Conservation (phyloP, 2,888 invertebrate genomes). For the Dicyrtoma fusca region DNA sequence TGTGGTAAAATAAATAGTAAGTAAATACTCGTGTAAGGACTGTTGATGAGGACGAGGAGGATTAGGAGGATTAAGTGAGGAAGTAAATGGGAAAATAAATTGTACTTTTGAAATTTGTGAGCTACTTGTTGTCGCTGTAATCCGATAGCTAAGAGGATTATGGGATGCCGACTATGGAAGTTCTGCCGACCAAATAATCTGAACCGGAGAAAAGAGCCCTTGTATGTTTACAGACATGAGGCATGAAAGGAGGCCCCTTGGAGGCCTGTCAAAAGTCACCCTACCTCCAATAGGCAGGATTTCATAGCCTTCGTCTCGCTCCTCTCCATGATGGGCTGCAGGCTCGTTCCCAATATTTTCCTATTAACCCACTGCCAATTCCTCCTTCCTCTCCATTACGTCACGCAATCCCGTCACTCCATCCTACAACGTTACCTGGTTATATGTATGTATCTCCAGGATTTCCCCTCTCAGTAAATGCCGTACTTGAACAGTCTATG, state of each 20-base stretch:
- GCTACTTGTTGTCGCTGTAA: slow-evolving; percentile 7
- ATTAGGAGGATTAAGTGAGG: slow-evolving; percentile 9
- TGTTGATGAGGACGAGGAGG: no score
- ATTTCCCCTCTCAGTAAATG: no score
- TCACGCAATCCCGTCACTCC: background rate
- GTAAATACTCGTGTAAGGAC: no score
- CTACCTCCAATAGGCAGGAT: slow-evolving; percentile 29
- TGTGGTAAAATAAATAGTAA: no score
- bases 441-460: background rate
- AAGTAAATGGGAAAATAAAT: background rate
- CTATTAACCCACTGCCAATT: no score
- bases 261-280: slow-evolving; percentile 40
- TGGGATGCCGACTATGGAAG: slow-evolving; percentile 1
- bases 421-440: background rate
- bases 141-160: slow-evolving; percentile 35
- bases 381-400: no score
- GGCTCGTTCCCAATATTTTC: slow-evolving; percentile 17
- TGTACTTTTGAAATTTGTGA: background rate
- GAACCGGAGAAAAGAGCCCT: slow-evolving; percentile 37
- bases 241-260: slow-evolving; percentile 51
- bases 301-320: slow-evolving; percentile 38
- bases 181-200: slow-evolving; percentile 15
- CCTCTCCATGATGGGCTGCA: slow-evolving; percentile 35
- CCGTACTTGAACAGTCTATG: no score
- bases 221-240: slow-evolving; percentile 51